Percentiles rank a stretch among this genome's conserved stretches.
Conservation (phyloP, 2,113 vertebrate species). For the Rhinichthys klamathensis region DNA sequence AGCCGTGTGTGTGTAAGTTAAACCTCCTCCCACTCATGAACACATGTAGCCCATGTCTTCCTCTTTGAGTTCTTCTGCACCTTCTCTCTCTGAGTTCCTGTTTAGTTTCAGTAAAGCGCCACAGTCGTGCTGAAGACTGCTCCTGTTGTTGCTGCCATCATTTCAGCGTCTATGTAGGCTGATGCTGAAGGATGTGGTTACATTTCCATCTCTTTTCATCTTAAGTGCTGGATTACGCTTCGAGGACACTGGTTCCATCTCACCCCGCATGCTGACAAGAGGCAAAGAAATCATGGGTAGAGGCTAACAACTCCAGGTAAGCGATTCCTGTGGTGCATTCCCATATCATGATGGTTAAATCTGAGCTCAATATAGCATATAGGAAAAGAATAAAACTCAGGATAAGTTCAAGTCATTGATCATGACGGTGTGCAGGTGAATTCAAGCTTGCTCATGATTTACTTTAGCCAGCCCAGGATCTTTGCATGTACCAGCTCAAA, state of each 20-base stretch:
- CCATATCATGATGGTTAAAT: not conserved
- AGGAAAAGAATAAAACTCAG: not conserved
- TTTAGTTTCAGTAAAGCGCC: constrained; percentile 59
- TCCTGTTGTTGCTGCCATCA: not conserved
- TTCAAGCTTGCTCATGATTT: not conserved
- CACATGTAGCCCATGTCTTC: constrained; percentile 52
- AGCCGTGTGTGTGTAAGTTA: constrained; percentile 31
- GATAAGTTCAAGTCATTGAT: not conserved
- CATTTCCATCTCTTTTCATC: constrained; percentile 37
- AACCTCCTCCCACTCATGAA: constrained; percentile 35
- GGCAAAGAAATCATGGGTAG: constrained; percentile 56
- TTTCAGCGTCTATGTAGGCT: constrained; percentile 16
- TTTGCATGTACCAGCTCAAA: not conserved
- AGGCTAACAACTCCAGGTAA: constrained; percentile 64
- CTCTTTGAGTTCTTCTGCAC: constrained; percentile 61
- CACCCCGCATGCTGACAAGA: not conserved
- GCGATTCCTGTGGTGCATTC: constrained; percentile 22
- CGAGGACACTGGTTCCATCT: constrained; percentile 46
- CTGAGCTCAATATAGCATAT: not conserved
- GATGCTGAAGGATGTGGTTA: constrained; percentile 67
- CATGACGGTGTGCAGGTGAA: not conserved
- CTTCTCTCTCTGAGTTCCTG: constrained; percentile 72
- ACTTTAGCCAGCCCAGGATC: not conserved
- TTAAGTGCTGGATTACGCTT: constrained; percentile 52
- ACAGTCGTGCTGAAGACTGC: constrained; percentile 39